Evolutionary conservation across 1,140 invertebrate species (phyloP).

Genomic region (Tigriopus japonicus): DNA sequence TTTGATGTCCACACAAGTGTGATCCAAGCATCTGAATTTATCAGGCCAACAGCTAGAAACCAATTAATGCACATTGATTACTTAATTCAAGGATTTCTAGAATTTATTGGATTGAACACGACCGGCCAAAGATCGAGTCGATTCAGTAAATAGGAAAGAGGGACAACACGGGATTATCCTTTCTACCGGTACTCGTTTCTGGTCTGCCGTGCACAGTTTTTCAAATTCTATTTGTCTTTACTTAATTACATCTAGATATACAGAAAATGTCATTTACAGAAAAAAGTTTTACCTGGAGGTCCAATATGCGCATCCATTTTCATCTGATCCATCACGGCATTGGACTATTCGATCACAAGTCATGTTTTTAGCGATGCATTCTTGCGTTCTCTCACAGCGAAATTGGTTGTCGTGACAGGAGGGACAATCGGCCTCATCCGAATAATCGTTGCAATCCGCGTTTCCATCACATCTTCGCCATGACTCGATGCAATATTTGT

Average conservation of each 20-base stretch:
- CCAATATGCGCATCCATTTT: slow-evolving; percentile 23
- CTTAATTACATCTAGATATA: too few relatives aligned
- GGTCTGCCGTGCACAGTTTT: too few relatives aligned
- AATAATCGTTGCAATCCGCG: slow-evolving; percentile 6
- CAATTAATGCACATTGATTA: too few relatives aligned
- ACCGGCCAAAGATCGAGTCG: too few relatives aligned
- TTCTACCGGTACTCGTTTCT: too few relatives aligned
- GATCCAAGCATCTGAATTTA: slow-evolving; percentile 9
- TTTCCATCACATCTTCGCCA: slow-evolving; percentile 4
- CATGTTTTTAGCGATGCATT: slow-evolving; percentile 24
- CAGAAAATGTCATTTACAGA: too few relatives aligned
- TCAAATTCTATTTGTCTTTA: too few relatives aligned
- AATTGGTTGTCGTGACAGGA: not conserved
- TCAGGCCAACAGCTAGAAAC: slow-evolving; percentile 9
- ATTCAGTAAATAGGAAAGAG: too few relatives aligned
- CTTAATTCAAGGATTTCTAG: too few relatives aligned
- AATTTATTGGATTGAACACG: too few relatives aligned
- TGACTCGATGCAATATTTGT: slow-evolving; percentile 5
- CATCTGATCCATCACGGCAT: slow-evolving; percentile 30
- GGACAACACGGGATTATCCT: too few relatives aligned
- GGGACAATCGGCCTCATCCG: slow-evolving; percentile 4
- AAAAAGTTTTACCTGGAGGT: not conserved
- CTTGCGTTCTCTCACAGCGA: slow-evolving; percentile 20
- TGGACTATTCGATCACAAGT: slow-evolving; percentile 29
- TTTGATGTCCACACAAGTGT: not conserved